These are phyloP conservation scores for Drosophila percnosoma DNA, from an alignment of 2,888 invertebrate genomes.

Conservation along the genomic window DNA sequence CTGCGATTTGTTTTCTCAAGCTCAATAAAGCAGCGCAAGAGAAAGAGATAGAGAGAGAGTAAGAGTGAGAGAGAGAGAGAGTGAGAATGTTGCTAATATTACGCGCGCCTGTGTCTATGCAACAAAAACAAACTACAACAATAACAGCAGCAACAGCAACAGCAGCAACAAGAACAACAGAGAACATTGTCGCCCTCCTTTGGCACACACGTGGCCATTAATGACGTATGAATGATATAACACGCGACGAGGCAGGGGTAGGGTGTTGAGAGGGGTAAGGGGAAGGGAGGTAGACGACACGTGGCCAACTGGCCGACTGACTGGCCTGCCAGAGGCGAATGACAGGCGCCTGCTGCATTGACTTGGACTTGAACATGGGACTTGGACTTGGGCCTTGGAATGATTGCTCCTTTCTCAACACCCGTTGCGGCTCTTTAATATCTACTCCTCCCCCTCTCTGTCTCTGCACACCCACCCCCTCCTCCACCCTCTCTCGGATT, in stretches of 20 bases:
- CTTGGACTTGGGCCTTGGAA: constrained; percentile 7
- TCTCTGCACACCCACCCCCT: not conserved
- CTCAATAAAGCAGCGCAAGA: constrained; percentile 60
- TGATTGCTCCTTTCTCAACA: constrained; percentile 65
- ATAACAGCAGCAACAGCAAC: constrained; percentile 36
- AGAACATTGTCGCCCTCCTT: constrained; percentile 39
- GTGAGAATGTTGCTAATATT: constrained; percentile 66
- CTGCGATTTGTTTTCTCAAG: constrained; percentile 83
- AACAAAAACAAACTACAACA: constrained; percentile 72
- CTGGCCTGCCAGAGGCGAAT: constrained; percentile 59
- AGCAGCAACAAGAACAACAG: not conserved
- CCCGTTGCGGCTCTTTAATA: constrained; percentile 54
- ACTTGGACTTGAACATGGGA: not conserved
- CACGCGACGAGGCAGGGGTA: constrained; percentile 79
- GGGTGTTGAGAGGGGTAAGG: constrained; percentile 5
- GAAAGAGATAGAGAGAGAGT: not conserved
- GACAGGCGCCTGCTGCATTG: constrained; percentile 54
- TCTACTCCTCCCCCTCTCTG: constrained; percentile 12
- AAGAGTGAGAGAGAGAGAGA: constrained; percentile 6
- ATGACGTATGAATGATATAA: constrained; percentile 86
- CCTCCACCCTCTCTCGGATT: constrained; percentile 36
- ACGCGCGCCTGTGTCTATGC: constrained; percentile 58
- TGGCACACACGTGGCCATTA: constrained; percentile 84
- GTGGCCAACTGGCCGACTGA: constrained; percentile 69
- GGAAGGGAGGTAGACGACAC: constrained; percentile 54